A percentile compares a stretch with the other conserved stretches of the same genome.
Conservation (phyloP, 2,113 vertebrate genomes). For the Phodopus roborovskii region DNA sequence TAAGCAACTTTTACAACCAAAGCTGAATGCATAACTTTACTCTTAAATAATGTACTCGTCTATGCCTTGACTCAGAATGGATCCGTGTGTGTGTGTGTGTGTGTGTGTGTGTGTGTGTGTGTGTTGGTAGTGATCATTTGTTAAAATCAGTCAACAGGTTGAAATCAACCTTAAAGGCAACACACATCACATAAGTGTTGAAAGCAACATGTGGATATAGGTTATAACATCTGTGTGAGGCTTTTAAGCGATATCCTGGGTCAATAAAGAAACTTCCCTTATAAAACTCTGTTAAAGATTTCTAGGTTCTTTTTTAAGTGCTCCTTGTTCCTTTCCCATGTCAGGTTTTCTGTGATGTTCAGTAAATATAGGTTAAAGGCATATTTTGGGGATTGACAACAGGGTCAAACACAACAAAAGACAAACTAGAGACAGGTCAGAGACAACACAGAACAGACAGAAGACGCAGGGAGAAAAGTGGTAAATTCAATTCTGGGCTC, state of each 20-base stretch:
- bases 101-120: neutral
- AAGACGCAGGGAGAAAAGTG: neutral
- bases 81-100: neutral
- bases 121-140: neutral
- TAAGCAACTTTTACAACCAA: neutral
- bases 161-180: neutral
- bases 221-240: neutral
- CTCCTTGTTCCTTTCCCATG: neutral
- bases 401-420: no score
- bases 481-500: neutral
- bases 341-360: neutral
- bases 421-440: neutral
- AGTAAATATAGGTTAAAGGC: neutral
- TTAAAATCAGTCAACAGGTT: neutral
- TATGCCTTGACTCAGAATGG: neutral
- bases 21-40: neutral
- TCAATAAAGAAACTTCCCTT: no score
- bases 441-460: neutral
- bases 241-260: neutral
- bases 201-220: neutral
- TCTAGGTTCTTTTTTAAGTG: neutral
- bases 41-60: neutral
- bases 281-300: neutral
- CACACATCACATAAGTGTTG: neutral
- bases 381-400: neutral